Evolutionary conservation across 2,888 invertebrate genomes (phyloP), one percentile per base, ranked within the genome.

Genomic region (Xylota sylvarum): DNA sequence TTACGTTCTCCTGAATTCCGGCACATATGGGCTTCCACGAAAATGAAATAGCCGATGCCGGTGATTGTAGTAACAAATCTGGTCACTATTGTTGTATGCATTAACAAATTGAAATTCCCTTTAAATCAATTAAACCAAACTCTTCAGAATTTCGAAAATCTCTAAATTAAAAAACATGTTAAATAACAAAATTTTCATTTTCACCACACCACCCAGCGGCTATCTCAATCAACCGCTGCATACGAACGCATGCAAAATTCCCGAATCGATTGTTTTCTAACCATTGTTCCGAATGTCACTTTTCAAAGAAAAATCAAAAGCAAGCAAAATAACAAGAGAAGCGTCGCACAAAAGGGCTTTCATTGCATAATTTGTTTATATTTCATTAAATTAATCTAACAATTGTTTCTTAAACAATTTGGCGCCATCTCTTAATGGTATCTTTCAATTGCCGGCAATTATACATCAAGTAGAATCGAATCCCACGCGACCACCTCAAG

Each of bases 291-390:
- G 86, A 86, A 86, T 73, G 86, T 86, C 86, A 86, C 17, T 86
- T 69, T 77, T 67, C 50, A 89, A 95, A 94, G 76, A 95, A 80
- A 89, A 95, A 94, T 93, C 92, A 82, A 95, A 76, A 81, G 58
- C 86, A 80, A 81, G 87, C 84, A 80, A 84, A 86, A 88, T 88
- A 88, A 88, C 88, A 88, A 81, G 80, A 81, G 46, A 83, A 88
- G 88, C 87, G 88, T 88, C 88, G 84, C 70, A 76, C 69, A 83
- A 88, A 84, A 72, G 76, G 83, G 73, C 70, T 84, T 88, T 88
- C 55, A 84, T 89, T 89, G 88, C 88, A 88, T 88, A 88, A 89
- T 88, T 89, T 88, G 88, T 88, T 87, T 89, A 88, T 88, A 89
- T 76, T 82, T 87, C 37, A 27, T 14, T 65, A 62, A 86, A 88